phyloP scores from a whole-genome alignment of 2,888 invertebrate genomes.

The Poecilobothrus nobilitatus region DNA sequence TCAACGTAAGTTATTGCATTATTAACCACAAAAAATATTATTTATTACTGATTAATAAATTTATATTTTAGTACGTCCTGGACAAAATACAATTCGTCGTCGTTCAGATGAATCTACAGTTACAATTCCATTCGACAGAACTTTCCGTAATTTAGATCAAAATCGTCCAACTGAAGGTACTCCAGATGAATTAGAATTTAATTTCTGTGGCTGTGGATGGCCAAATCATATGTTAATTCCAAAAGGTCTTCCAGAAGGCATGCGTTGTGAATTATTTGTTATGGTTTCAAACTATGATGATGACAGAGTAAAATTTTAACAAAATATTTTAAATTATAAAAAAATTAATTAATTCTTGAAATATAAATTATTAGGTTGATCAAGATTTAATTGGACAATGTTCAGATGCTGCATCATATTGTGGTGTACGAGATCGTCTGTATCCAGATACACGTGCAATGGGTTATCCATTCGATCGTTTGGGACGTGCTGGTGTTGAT shows the following conservation, averaged over 20 bases:
- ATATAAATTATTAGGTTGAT: constrained; percentile 31
- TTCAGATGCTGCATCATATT: constrained; percentile 68
- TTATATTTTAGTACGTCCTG: constrained; percentile 52
- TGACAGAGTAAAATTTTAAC: constrained; percentile 40
- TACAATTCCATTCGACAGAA: constrained; percentile 68
- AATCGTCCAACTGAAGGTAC: constrained; percentile 48
- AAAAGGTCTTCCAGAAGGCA: constrained; percentile 55
- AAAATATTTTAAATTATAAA: no score
- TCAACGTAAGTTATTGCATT: constrained; percentile 46
- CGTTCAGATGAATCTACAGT: constrained; percentile 60
- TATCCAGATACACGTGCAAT: constrained; percentile 75
- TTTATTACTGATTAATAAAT: background rate
- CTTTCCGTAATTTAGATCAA: constrained; percentile 58
- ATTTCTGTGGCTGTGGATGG: constrained; percentile 79
- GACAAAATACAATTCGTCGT: constrained; percentile 55
- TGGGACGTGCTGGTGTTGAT: constrained; percentile 49
- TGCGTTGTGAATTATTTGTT: constrained; percentile 56
- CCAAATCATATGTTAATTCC: constrained; percentile 68
- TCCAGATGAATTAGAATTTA: constrained; percentile 48
- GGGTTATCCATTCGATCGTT: constrained; percentile 82
- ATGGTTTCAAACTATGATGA: constrained; percentile 63
- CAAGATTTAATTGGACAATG: constrained; percentile 48
- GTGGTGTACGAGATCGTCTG: constrained; percentile 64
- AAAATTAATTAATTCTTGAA: background rate
- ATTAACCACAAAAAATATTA: no score